Evolutionary conservation across 2,888 invertebrate genomes (phyloP), one percentile per base, ranked within the genome.

Genomic region (Tipula vernalis): DNA sequence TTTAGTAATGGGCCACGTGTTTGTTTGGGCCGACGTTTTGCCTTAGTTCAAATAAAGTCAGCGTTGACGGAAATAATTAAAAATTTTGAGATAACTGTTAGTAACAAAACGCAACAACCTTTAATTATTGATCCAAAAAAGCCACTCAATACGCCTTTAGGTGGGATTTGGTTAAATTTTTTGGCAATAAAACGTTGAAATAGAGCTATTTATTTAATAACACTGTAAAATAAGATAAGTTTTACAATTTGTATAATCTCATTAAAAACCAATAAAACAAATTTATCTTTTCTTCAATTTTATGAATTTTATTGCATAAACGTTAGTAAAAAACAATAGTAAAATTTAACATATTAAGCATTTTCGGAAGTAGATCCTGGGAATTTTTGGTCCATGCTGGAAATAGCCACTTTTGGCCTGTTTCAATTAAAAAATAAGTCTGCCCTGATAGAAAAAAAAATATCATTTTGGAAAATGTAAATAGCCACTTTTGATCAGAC

Each of bases 1-100:
- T 92, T 92, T 87, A 91, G 92, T 10, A 90, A 91, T 86, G 92
- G 92, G 12, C 92, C 92, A 5, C 89, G 91, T 57, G 90, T 89
- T 86, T 92, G 92, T 88, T 88, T 91, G 71, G 92, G 92, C 91
- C 71, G 71, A 71, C 71, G 71, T 3, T 71, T 71, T 71, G 71
- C 71, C 10, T 28, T 88, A 87, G 36, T 83, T 86, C 71, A 71
- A 71, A 28, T 71, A 28, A 71, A 71, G 71, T 8, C 71, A 28
- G 71, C 71, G 28, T 71, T 71, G 6, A 28, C 28, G 4, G 71
- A 71, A 28, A 18, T 71, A 8, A 10, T 71, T 28, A 71, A 71
- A 28, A 71, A 71, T 28, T 71, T 71, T 28, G 71, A 71, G 28
- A 71, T 71, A 28, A 71, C 2, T 71, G 71, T 71, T 10, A 71